Evolutionary conservation across 2,888 invertebrate genomes (phyloP).

Genomic region (Catonia carolina): DNA sequence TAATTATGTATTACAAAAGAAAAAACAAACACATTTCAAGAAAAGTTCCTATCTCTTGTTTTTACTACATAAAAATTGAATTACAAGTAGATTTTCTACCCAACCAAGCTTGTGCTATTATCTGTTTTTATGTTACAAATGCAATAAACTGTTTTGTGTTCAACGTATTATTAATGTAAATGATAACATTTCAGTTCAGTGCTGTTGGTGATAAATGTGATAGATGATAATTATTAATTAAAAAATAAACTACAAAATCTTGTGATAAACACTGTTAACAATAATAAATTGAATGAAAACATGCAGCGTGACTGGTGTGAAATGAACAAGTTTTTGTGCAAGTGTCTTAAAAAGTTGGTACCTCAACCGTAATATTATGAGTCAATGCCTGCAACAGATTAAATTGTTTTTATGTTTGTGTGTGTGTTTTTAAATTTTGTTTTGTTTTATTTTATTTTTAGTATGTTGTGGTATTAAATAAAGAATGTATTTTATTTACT

Average conservation of each 20-base stretch:
- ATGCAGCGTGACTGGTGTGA: slow-evolving; percentile 7
- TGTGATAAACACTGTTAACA: slow-evolving; percentile 8
- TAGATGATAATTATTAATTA: too few relatives aligned
- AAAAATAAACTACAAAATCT: background rate
- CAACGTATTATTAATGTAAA: background rate
- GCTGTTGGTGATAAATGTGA: slow-evolving; percentile 3
- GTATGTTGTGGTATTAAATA: too few relatives aligned
- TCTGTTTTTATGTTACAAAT: slow-evolving; percentile 11
- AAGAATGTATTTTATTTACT: too few relatives aligned
- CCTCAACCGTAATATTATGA: background rate
- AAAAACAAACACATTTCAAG: too few relatives aligned
- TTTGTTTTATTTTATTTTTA: background rate
- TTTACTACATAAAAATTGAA: background rate
- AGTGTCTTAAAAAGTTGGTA: slow-evolving; percentile 2
- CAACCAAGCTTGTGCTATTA: too few relatives aligned
- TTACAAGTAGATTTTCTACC: background rate
- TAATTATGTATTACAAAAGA: too few relatives aligned
- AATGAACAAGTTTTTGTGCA: background rate
- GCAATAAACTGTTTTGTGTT: slow-evolving; percentile 5
- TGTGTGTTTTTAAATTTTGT: background rate
- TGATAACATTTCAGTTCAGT: background rate
- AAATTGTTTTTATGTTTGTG: background rate
- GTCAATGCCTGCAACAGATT: background rate
- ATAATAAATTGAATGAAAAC: background rate
- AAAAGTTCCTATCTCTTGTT: background rate